Evolutionary conservation across 1,140 invertebrate genomes (phyloP).

Genomic region (Apis dorsata): DNA sequence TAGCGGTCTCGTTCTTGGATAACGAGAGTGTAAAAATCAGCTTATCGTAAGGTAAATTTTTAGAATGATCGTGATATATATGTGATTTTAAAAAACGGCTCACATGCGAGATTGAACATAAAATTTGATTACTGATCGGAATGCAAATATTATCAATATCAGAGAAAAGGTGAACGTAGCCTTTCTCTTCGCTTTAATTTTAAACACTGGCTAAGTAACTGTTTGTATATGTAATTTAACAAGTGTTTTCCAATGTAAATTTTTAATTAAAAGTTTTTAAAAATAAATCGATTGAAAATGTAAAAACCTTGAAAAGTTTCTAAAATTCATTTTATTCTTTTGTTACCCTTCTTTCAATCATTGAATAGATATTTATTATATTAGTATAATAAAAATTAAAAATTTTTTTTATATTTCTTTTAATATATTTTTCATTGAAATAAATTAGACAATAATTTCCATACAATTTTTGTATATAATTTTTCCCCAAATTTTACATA

Average conservation of each 20-base stretch:
- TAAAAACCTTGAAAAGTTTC: too few relatives aligned
- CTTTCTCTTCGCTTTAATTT: conserved; percentile 25
- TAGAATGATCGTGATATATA: background rate
- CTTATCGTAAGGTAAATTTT: background rate
- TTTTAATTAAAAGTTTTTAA: background rate
- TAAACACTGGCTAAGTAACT: background rate
- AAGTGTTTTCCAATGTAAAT: background rate
- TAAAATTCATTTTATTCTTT: too few relatives aligned
- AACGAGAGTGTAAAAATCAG: background rate
- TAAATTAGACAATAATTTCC: background rate
- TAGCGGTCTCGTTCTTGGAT: too few relatives aligned
- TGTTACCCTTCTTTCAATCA: too few relatives aligned
- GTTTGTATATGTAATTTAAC: background rate
- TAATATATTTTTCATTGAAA: too few relatives aligned
- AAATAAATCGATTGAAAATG: too few relatives aligned
- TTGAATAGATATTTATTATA: too few relatives aligned
- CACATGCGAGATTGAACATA: background rate
- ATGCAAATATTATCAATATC: conserved; percentile 2
- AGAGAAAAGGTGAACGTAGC: conserved; percentile 14
- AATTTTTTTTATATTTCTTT: too few relatives aligned
- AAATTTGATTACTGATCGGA: background rate
- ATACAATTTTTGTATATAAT: background rate
- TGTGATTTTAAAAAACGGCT: background rate
- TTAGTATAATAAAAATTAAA: too few relatives aligned
- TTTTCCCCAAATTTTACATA: background rate